phyloP scores from a whole-genome alignment of 2,888 invertebrate genomes.

The Amaurobius ferox region DNA sequence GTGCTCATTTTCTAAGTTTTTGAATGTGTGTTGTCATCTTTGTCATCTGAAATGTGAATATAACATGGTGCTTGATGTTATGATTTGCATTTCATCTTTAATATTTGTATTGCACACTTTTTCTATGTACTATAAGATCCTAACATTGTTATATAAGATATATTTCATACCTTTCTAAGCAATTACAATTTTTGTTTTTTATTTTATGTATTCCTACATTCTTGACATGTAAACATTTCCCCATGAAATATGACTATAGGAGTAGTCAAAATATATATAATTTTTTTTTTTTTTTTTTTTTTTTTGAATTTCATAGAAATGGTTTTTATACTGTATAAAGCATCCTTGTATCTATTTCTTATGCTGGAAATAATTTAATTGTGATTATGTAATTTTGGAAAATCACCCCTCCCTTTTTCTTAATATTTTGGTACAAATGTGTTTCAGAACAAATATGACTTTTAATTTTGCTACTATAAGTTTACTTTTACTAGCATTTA shows the following conservation, averaged over 20 bases:
- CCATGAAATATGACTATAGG: neutral
- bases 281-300: no score
- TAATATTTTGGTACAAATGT: no score
- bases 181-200: conserved; percentile 2
- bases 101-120: conserved; percentile 17
- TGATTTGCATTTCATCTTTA: conserved; percentile 12
- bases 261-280: neutral
- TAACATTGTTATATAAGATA: conserved; percentile 9
- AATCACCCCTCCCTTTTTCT: no score
- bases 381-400: no score
- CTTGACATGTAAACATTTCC: neutral
- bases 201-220: neutral
- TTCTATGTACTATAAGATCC: neutral
- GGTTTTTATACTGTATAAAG: conserved; percentile 2
- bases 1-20: conserved; percentile 7
- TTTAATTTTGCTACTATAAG: no score
- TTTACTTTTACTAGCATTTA: no score
- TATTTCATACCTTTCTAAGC: conserved; percentile 12
- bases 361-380: neutral
- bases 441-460: no score
- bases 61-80: conserved; percentile 56
- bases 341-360: neutral
- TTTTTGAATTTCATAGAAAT: neutral
- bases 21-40: neutral
- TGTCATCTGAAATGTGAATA: conserved; percentile 13